Evolutionary conservation across 2,113 vertebrate genomes (phyloP).

Genomic region (Bothrops jararaca): DNA sequence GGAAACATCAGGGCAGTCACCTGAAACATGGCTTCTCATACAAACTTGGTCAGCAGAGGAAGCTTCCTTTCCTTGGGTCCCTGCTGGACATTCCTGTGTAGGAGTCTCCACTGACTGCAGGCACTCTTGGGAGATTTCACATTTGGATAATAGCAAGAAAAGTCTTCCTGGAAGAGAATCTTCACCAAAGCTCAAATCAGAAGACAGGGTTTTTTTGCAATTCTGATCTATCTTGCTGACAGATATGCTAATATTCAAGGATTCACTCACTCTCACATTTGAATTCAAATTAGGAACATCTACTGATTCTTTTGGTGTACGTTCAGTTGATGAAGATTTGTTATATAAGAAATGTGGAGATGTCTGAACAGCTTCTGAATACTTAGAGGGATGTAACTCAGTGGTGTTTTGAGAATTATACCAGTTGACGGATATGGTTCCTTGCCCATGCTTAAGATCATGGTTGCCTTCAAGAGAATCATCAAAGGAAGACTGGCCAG

Average conservation of each 20-base stretch:
- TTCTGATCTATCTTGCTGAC: constrained; percentile 56
- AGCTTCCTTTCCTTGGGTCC: constrained; percentile 24
- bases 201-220: constrained; percentile 55
- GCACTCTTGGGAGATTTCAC: constrained; percentile 12
- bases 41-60: neutral
- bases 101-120: constrained; percentile 6
- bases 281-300: constrained; percentile 42
- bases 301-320: constrained; percentile 37
- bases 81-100: constrained; percentile 40
- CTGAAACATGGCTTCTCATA: neutral
- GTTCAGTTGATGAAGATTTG: neutral
- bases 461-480: constrained; percentile 27
- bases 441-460: constrained; percentile 44
- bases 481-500: constrained; percentile 33
- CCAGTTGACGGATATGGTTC: constrained; percentile 24
- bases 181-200: constrained; percentile 31
- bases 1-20: constrained; percentile 31
- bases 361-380: constrained; percentile 37
- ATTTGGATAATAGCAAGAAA: constrained; percentile 74
- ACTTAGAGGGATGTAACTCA: constrained; percentile 32
- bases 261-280: constrained; percentile 55
- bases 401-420: constrained; percentile 31
- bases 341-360: constrained; percentile 25
- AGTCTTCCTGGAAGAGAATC: constrained; percentile 84
- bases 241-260: constrained; percentile 64